Percentiles rank a stretch among this genome's conserved stretches.
Conservation (phyloP, 2,113 vertebrate genomes). For the Chaetorhynchus papuensis region DNA sequence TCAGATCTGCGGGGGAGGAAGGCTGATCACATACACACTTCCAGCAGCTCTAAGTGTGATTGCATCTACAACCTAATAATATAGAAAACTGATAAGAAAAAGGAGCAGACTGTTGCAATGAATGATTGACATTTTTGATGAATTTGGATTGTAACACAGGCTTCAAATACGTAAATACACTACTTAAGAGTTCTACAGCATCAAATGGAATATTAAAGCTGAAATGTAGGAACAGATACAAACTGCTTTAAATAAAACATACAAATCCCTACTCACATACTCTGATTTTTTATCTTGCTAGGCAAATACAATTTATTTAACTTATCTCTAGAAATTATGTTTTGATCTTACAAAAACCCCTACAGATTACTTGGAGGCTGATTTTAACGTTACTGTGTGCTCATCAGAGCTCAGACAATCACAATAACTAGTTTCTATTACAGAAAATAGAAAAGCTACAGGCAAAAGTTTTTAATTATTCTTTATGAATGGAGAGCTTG, state of each 20-base stretch:
- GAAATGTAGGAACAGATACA: not conserved
- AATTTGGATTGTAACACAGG: not conserved
- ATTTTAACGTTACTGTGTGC: not conserved
- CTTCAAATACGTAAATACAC: not conserved
- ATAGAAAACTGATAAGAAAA: not conserved
- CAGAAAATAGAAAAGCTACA: not conserved
- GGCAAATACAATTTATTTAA: constrained; percentile 12
- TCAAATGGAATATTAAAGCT: not conserved
- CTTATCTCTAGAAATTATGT: constrained; percentile 16
- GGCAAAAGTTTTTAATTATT: not conserved
- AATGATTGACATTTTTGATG: not conserved
- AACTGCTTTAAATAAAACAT: not conserved
- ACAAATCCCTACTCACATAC: not conserved
- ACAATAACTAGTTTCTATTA: not conserved
- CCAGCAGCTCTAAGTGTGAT: not conserved
- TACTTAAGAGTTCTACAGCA: not conserved
- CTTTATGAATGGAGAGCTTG: not conserved
- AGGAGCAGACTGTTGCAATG: not conserved
- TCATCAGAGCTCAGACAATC: not conserved
- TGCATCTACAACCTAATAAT: not conserved
- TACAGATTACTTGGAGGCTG: not conserved
- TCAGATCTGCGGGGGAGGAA: not conserved
- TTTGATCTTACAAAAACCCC: not conserved
- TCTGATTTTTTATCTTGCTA: not conserved
- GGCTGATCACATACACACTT: not conserved